phyloP scores from a whole-genome alignment of 2,888 invertebrate genomes.

The Cactoblastis cactorum region DNA sequence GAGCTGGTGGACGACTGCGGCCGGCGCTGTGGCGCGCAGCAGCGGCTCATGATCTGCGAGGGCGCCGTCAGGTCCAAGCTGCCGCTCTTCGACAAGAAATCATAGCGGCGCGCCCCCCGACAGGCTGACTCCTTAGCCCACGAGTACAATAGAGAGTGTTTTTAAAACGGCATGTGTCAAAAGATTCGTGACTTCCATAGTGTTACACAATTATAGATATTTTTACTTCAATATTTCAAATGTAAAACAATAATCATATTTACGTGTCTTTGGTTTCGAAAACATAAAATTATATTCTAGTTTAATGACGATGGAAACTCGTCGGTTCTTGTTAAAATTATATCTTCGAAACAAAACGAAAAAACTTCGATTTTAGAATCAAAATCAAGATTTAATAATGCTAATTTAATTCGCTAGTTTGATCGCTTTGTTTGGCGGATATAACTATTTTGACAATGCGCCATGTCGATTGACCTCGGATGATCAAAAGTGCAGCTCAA shows the following conservation, averaged over 20 bases:
- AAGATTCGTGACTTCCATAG: constrained; percentile 12
- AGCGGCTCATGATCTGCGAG: constrained; percentile 88
- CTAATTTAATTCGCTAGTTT: background rate
- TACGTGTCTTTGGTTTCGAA: background rate
- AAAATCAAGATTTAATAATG: background rate
- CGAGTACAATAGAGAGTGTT: constrained; percentile 9
- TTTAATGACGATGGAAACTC: background rate
- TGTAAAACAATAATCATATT: constrained; percentile 9
- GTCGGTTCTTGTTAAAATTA: background rate
- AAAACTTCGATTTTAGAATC: background rate
- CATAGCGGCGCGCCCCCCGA: constrained; percentile 33
- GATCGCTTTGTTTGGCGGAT: background rate
- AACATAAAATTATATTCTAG: background rate
- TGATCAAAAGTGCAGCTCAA: background rate
- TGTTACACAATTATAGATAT: constrained; percentile 9
- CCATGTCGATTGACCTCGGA: background rate
- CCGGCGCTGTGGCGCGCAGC: constrained; percentile 76
- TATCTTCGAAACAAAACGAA: background rate
- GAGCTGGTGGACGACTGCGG: constrained; percentile 33
- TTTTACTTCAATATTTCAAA: constrained; percentile 7
- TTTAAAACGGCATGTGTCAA: constrained; percentile 9
- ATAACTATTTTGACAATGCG: background rate
- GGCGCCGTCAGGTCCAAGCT: constrained; percentile 92
- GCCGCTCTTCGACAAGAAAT: constrained; percentile 87
- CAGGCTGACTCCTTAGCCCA: background rate